Percentiles rank a stretch among this genome's conserved stretches.
Conservation (phyloP, 2,797 vertebrate genomes). For the Notamacropus eugenii region DNA sequence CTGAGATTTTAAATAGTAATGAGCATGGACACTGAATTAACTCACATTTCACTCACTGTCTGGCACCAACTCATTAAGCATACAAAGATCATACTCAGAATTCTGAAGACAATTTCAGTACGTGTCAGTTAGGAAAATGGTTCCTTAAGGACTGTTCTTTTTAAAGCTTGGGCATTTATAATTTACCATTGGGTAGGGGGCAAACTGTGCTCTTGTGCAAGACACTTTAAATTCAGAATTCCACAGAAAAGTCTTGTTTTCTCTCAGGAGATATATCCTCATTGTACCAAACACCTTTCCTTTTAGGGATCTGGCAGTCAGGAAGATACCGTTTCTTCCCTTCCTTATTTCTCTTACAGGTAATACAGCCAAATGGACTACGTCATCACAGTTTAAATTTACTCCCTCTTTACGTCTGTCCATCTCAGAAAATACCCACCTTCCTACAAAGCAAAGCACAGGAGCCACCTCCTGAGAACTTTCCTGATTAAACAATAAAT, state of each 20-base stretch:
- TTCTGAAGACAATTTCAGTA: not conserved
- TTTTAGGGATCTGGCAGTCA: not conserved
- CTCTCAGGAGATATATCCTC: not conserved
- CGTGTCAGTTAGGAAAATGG: not conserved
- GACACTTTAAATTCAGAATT: not conserved
- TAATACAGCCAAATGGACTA: not conserved
- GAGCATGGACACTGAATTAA: not conserved
- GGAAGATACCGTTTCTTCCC: not conserved
- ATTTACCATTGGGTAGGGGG: constrained; percentile 8
- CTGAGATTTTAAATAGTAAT: not conserved
- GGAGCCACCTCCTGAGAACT: not conserved
- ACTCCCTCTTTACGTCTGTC: not conserved
- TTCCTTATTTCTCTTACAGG: not conserved
- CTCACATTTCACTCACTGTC: not conserved
- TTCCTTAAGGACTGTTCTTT: constrained; percentile 17
- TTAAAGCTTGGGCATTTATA: not conserved
- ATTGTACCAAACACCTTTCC: not conserved
- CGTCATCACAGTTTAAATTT: not conserved
- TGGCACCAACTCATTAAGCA: not conserved
- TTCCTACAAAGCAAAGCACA: not conserved
- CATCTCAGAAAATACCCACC: not conserved
- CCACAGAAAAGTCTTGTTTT: not conserved
- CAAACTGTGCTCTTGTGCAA: not conserved
- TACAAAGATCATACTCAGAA: not conserved
- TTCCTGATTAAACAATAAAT: not conserved